A percentile compares a stretch with the other conserved stretches of the same genome.
Conservation (phyloP, 2,113 vertebrate species). For the Bujurquina vittata region DNA sequence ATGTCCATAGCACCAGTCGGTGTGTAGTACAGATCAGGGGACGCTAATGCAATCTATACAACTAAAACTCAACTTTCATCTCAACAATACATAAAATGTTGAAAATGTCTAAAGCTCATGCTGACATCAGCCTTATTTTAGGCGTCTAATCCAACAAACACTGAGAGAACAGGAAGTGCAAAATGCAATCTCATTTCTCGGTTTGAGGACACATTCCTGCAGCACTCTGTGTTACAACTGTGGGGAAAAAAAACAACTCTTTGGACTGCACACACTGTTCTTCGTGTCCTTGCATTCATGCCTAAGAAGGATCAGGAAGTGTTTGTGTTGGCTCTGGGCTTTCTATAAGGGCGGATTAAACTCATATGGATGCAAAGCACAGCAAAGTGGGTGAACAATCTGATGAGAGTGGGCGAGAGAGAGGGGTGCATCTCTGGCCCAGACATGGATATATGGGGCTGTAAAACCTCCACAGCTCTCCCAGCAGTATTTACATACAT, state of each 20-base stretch:
- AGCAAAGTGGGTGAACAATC: constrained; percentile 35
- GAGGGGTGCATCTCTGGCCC: constrained; percentile 7
- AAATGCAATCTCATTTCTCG: too few species aligned
- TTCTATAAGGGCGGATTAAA: constrained; percentile 27
- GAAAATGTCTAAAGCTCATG: too few species aligned
- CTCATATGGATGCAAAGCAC: constrained; percentile 66
- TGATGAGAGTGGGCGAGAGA: constrained; percentile 28
- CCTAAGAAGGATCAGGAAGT: neutral
- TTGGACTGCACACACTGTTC: neutral
- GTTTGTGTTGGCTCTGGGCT: constrained; percentile 23
- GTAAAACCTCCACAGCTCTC: constrained; percentile 55
- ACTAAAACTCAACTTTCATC: too few species aligned
- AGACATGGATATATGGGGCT: constrained; percentile 64
- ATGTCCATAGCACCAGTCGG: too few species aligned
- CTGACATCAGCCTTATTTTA: too few species aligned
- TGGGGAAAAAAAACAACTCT: neutral
- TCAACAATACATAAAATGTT: too few species aligned
- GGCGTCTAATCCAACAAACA: too few species aligned
- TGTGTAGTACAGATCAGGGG: too few species aligned
- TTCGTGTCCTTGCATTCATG: neutral
- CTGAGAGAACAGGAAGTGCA: too few species aligned
- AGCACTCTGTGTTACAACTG: neutral
- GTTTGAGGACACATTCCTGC: too few species aligned
- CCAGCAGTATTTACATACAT: constrained; percentile 65
- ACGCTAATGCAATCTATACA: too few species aligned